These are phyloP conservation scores for Ophion slaviceki DNA, from an alignment of 2,888 invertebrate genomes.

Conservation along the genomic window DNA sequence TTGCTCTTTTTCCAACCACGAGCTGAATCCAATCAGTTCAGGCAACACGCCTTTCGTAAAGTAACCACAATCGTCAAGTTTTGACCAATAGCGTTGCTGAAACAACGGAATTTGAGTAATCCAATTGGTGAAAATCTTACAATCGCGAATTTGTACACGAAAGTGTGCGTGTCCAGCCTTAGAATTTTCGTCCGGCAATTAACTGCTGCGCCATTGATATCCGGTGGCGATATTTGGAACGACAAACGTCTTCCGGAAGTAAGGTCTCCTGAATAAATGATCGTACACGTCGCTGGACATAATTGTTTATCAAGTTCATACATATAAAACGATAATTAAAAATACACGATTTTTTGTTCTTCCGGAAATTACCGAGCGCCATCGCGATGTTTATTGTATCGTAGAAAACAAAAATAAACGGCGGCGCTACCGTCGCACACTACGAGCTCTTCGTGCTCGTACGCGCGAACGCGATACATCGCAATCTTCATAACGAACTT, in stretches of 20 bases:
- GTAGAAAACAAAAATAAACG: neutral
- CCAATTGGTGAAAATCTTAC: neutral
- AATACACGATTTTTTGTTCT: neutral
- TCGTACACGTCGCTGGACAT: neutral
- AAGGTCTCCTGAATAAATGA: neutral
- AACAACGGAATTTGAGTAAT: no score
- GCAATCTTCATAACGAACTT: neutral
- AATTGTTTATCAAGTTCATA: neutral
- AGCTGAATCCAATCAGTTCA: no score
- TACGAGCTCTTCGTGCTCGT: neutral
- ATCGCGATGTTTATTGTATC: neutral
- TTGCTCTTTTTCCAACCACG: no score
- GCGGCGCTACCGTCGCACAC: neutral
- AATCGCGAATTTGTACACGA: neutral
- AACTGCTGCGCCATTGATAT: neutral
- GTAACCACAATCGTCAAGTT: no score
- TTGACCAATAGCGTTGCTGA: no score
- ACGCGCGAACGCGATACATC: neutral
- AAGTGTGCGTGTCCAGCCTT: neutral
- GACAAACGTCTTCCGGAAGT: conserved; percentile 1
- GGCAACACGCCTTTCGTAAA: no score
- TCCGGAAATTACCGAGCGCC: neutral
- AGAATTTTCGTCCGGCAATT: neutral
- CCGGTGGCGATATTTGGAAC: neutral
- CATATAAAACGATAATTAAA: neutral